Evolutionary conservation across 2,113 vertebrate genomes (phyloP), one percentile per base, ranked within the genome.

Genomic region (Porphyrio hochstetteri): DNA sequence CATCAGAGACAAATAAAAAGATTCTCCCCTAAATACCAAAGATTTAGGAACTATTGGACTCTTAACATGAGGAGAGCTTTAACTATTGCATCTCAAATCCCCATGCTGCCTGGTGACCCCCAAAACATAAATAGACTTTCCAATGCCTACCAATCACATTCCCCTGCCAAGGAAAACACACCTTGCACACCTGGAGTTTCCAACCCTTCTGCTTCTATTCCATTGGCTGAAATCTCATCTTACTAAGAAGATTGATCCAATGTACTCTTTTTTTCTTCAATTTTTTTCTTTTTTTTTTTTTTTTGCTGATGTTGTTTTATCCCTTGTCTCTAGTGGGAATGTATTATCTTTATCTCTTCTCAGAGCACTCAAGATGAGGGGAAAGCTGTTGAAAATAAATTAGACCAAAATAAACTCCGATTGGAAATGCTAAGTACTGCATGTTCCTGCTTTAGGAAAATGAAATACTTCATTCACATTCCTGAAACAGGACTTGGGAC

Each of bases 341-440:
- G 78, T 78, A 96, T 96, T 96, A 92, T 95, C 96, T 96, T 96
- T 94, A 94, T 96, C 91, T 94, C 86, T 95, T 96, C 84, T 85
- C 94, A 72, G 67, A 96, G 88, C 61, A 76, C 95, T 97, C 93
- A 93, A 92, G 83, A 93, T 86, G 88, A 97, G 82, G 96, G 88
- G 89, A 97, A 93, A 96, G 94, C 96, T 95, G 91, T 96, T 96
- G 94, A 96, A 97, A 97, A 96, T 97, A 97, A 95, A 97, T 95
- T 95, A 92, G 95, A 90, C 95, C 75, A 97, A 97, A 97, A 97
- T 94, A 97, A 96, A 89, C 95, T 87, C 95, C 56, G 1, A 82
- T 95, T 97, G 97, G 93, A 97, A 97, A 96, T 96, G 88, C 95
- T 96, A 96, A 97, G 96, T 91, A 97, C 93, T 87, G 92, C 96